These are phyloP conservation scores for Bolborhynchus lineola DNA, from an alignment of 2,113 vertebrate genomes.

Conservation along the genomic window DNA sequence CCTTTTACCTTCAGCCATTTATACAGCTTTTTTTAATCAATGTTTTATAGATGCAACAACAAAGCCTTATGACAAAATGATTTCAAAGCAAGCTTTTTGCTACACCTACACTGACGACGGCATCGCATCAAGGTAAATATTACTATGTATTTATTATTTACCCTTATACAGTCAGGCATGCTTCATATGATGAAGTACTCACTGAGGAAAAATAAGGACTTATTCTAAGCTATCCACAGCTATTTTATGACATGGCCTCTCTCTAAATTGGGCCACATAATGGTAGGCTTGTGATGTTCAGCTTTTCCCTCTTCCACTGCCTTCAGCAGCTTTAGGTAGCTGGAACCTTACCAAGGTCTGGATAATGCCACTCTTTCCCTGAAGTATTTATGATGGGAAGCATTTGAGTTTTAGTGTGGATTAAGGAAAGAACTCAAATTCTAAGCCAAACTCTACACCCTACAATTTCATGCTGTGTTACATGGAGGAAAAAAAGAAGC, in stretches of 20 bases:
- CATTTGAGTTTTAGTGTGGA: background rate
- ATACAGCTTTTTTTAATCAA: background rate
- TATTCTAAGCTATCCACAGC: background rate
- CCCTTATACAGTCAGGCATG: background rate
- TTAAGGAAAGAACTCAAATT: background rate
- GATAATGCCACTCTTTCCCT: background rate
- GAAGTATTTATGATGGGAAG: background rate
- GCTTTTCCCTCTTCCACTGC: background rate
- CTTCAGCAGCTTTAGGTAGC: background rate
- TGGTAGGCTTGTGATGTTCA: background rate
- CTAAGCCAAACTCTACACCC: background rate
- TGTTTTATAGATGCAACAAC: slow-evolving; percentile 37
- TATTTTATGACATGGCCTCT: background rate
- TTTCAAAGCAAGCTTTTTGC: slow-evolving; percentile 16
- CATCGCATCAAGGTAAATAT: background rate
- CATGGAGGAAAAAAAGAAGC: background rate
- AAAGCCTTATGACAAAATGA: slow-evolving; percentile 8
- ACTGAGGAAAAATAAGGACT: background rate
- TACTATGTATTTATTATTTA: background rate
- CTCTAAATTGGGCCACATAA: background rate
- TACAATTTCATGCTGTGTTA: background rate
- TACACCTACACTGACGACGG: background rate
- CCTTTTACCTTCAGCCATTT: slow-evolving; percentile 24
- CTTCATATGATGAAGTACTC: background rate
- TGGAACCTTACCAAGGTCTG: background rate